Conservation (phyloP, 2,113 vertebrate genomes). For the Myocastor coypus region DNA sequence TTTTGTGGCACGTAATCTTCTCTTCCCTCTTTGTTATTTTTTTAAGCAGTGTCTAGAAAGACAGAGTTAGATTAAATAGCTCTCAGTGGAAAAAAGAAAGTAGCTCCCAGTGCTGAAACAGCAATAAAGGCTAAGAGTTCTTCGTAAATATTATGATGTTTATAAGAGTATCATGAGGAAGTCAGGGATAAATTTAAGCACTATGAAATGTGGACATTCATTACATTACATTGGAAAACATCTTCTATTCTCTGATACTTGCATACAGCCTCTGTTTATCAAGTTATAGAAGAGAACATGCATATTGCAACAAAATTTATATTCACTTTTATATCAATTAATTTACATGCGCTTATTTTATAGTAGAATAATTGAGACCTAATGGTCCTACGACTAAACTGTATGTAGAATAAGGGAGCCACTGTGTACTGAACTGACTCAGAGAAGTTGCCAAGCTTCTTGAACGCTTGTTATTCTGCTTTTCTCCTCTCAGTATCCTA, state of each 20-base stretch:
- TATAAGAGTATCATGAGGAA: constrained; percentile 12
- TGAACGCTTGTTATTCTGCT: not conserved
- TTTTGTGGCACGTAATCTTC: constrained; percentile 29
- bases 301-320: constrained; percentile 18
- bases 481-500: not conserved
- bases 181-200: constrained; percentile 31
- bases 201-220: not conserved
- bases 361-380: not conserved
- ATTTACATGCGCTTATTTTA: not conserved
- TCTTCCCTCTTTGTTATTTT: constrained; percentile 32
- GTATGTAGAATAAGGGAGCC: not conserved
- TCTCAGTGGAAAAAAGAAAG: not conserved
- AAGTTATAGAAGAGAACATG: constrained; percentile 21
- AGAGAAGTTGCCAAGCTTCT: not conserved
- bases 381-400: not conserved
- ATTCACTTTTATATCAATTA: not conserved
- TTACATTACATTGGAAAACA: not conserved
- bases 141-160: constrained; percentile 1
- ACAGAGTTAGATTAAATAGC: constrained; percentile 48
- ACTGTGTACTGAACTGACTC: no score
- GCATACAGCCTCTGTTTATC: constrained; percentile 7
- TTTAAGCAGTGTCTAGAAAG: constrained; percentile 17
- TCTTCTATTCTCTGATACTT: constrained; percentile 30
- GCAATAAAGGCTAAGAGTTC: not conserved
- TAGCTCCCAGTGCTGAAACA: not conserved